Percentiles rank a stretch among this genome's conserved stretches.
phyloP scores from a whole-genome alignment of 2,113 vertebrate species.

The Ictidomys tridecemlineatus region DNA sequence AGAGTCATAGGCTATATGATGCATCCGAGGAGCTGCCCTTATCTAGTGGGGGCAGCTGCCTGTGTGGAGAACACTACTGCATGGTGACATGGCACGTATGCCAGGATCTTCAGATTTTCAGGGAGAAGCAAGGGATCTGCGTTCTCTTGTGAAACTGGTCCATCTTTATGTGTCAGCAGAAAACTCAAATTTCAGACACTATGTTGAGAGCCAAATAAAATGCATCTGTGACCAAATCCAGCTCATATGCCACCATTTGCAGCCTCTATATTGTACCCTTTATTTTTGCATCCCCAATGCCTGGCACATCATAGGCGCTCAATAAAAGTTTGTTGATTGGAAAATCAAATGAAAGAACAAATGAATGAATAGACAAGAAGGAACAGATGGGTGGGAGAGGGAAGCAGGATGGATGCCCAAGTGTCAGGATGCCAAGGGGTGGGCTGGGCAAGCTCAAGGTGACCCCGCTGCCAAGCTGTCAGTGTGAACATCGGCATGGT shows the following conservation, averaged over 20 bases:
- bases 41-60: not conserved
- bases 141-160: slow-evolving; percentile 30
- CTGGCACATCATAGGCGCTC: not conserved
- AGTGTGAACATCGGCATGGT: not conserved
- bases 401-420: slow-evolving; percentile 58
- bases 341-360: slow-evolving; percentile 46
- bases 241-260: not conserved
- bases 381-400: slow-evolving; percentile 66
- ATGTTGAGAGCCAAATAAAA: not conserved
- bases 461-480: slow-evolving; percentile 73
- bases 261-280: not conserved
- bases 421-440: slow-evolving; percentile 57
- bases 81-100: fast-evolving
- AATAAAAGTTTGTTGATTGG: slow-evolving; percentile 42
- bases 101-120: not conserved
- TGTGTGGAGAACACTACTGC: not conserved
- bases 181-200: slow-evolving; percentile 41
- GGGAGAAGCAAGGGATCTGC: not conserved
- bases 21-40: not conserved
- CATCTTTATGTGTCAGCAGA: not conserved
- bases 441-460: slow-evolving; percentile 66
- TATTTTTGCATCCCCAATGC: not conserved
- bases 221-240: not conserved
- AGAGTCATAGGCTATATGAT: not conserved
- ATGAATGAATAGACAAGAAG: slow-evolving; percentile 43